A percentile compares a stretch with the other conserved stretches of the same genome.
These are phyloP conservation scores for Tribolium madens DNA, from an alignment of 1,140 invertebrate species.

Conservation along the genomic window DNA sequence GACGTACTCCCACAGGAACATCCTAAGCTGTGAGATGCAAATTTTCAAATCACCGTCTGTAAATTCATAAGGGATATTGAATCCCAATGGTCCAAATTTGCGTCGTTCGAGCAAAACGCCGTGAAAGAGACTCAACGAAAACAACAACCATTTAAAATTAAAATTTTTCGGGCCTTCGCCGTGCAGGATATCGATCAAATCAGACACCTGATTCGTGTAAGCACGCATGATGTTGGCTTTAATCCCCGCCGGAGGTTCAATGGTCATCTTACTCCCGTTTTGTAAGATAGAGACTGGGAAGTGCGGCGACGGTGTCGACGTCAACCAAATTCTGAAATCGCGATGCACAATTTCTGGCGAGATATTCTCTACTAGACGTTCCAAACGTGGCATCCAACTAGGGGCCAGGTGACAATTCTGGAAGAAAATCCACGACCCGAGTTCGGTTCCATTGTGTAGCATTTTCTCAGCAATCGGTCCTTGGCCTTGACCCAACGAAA, in stretches of 20 bases:
- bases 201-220: conserved; percentile 68
- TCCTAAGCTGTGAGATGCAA: conserved; percentile 77
- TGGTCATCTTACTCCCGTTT: conserved; percentile 80
- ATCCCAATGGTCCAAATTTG: conserved; percentile 80
- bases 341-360: conserved; percentile 68
- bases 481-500: conserved; percentile 82
- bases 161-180: conserved; percentile 68
- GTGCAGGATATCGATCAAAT: conserved; percentile 71
- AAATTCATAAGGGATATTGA: conserved; percentile 82
- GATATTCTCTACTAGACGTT: conserved; percentile 71
- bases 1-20: conserved; percentile 75
- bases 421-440: conserved; percentile 76
- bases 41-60: conserved; percentile 81
- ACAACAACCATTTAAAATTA: conserved; percentile 75
- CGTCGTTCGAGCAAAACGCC: conserved; percentile 76
- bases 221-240: conserved; percentile 76
- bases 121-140: conserved; percentile 80
- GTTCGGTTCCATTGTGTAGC: conserved; percentile 71
- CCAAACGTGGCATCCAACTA: conserved; percentile 77
- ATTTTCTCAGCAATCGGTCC: conserved; percentile 74
- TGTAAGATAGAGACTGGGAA: conserved; percentile 80
- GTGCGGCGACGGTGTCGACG: conserved; percentile 74
- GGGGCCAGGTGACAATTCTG: conserved; percentile 82
- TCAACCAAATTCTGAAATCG: conserved; percentile 80
- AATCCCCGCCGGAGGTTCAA: conserved; percentile 77